Evolutionary conservation across 2,113 vertebrate genomes (phyloP).

Genomic region (Atractosteus spatula): DNA sequence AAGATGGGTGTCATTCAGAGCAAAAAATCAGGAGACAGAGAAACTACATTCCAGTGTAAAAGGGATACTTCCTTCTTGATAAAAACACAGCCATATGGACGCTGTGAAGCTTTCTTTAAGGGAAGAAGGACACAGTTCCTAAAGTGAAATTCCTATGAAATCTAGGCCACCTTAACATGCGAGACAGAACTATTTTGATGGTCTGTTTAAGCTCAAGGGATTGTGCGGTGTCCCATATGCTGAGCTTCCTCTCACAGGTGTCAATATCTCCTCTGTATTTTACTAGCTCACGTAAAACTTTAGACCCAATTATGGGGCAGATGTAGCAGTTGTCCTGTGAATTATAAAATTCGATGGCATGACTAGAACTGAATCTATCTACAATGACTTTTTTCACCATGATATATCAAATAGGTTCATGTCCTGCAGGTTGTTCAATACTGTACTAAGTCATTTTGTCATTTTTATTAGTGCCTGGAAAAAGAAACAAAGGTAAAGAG

Average conservation of each 20-base stretch:
- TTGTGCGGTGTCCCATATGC: constrained; percentile 57
- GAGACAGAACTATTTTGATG: neutral
- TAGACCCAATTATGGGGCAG: constrained; percentile 13
- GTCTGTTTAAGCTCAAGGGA: constrained; percentile 47
- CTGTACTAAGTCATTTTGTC: no score
- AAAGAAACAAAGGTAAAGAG: no score
- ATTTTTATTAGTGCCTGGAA: no score
- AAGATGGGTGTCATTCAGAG: no score
- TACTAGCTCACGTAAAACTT: constrained; percentile 7
- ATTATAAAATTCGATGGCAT: no score
- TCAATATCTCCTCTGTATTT: constrained; percentile 19
- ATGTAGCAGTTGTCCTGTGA: neutral
- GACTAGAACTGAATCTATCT: no score
- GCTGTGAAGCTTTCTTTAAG: neutral
- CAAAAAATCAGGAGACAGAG: no score
- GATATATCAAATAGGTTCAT: no score
- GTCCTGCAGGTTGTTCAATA: no score
- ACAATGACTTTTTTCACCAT: no score
- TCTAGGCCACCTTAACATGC: neutral
- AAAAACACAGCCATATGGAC: neutral
- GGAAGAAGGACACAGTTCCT: neutral
- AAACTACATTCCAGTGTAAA: no score
- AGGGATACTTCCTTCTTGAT: neutral
- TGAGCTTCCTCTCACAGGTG: constrained; percentile 40
- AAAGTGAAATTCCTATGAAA: neutral